These are phyloP conservation scores for Antechinus stuartii DNA, from an alignment of 2,113 vertebrate genomes.

Conservation along the genomic window DNA sequence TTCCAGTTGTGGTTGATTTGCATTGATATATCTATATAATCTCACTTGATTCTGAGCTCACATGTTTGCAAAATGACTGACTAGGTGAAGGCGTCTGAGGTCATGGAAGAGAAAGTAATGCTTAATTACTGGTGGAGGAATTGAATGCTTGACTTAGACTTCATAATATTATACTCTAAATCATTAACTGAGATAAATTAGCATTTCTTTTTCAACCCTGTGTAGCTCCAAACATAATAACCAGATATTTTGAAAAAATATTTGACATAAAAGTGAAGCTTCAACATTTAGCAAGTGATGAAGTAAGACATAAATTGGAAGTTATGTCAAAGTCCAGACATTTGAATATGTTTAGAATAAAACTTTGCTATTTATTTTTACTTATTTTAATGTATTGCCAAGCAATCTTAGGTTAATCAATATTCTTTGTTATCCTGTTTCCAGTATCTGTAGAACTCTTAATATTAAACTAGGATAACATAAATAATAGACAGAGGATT, in stretches of 20 bases:
- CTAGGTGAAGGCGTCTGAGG: neutral
- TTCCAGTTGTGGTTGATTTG: neutral
- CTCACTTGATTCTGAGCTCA: neutral
- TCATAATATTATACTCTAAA: neutral
- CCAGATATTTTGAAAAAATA: neutral
- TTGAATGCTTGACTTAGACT: neutral
- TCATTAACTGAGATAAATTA: neutral
- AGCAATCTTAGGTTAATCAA: neutral
- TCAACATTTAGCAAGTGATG: neutral
- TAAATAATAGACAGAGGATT: neutral
- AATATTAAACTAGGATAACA: neutral
- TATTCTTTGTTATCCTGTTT: neutral
- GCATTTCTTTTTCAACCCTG: neutral
- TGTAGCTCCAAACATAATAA: neutral
- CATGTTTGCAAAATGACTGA: neutral
- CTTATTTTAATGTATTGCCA: neutral
- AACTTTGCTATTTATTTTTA: neutral
- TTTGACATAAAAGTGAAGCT: neutral
- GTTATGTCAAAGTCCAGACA: neutral
- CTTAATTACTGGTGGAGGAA: neutral
- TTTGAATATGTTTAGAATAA: neutral
- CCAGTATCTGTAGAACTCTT: neutral
- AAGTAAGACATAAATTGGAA: neutral
- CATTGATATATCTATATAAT: neutral
- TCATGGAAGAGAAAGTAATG: neutral